These are phyloP conservation scores for Porites lutea DNA, from an alignment of 64 coral and sea anemone genomes.

Conservation along the genomic window DNA sequence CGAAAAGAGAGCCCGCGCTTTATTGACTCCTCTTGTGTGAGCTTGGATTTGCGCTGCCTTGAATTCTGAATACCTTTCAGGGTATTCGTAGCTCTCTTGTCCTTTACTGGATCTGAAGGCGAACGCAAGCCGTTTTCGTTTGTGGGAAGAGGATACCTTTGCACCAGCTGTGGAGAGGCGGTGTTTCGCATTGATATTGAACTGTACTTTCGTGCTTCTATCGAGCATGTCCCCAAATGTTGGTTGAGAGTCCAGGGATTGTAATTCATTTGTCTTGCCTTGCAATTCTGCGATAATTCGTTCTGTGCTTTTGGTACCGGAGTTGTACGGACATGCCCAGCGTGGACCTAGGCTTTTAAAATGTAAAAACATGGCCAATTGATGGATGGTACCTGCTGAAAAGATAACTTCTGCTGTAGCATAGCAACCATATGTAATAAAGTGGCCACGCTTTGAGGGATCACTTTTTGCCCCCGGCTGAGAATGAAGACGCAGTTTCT, in stretches of 20 bases:
- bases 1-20: conserved; percentile 12
- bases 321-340: conserved; percentile 46
- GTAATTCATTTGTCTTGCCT: conserved; percentile 57
- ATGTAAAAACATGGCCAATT: conserved; percentile 66
- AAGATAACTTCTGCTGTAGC: conserved; percentile 51
- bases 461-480: conserved; percentile 46
- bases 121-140: not conserved
- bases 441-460: conserved; percentile 47
- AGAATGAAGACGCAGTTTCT: conserved; percentile 21
- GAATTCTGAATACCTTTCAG: conserved; percentile 19
- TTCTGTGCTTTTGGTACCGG: conserved; percentile 61
- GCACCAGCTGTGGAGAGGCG: conserved; percentile 24
- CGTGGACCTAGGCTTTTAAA: conserved; percentile 37
- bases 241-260: conserved; percentile 64
- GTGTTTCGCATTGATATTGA: conserved; percentile 62
- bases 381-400: conserved; percentile 57
- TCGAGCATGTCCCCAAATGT: conserved; percentile 66
- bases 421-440: conserved; percentile 43
- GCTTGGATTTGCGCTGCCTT: conserved; percentile 25
- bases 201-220: conserved; percentile 57
- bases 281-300: conserved; percentile 66
- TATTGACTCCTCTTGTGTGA: conserved; percentile 18
- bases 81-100: conserved; percentile 23
- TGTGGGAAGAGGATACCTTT: not conserved
- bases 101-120: not conserved